Percentiles rank a stretch among this genome's conserved stretches.
Evolutionary conservation across 2,888 invertebrate species (phyloP).

Genomic region (Nymphalis urticae): DNA sequence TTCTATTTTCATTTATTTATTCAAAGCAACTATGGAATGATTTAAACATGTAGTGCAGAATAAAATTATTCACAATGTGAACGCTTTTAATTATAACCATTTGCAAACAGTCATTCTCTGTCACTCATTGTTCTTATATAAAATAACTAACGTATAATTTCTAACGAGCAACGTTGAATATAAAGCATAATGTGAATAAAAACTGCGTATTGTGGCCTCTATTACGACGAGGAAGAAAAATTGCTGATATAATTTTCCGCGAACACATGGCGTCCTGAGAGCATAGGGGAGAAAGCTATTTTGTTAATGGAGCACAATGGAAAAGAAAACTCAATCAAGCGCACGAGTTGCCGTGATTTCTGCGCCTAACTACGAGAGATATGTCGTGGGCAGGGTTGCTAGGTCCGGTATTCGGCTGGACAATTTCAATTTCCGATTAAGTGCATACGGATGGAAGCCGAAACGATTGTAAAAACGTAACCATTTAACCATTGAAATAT

Average conservation of each 20-base stretch:
- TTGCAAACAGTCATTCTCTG: constrained; percentile 17
- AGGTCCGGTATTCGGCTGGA: not conserved
- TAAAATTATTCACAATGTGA: constrained; percentile 5
- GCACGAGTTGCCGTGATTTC: constrained; percentile 76
- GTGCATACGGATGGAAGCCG: not conserved
- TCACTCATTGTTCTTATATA: constrained; percentile 22
- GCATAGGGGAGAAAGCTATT: constrained; percentile 71
- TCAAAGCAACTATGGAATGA: constrained; percentile 15
- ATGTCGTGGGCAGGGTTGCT: constrained; percentile 58
- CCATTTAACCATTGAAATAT: no score
- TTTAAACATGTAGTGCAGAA: not conserved
- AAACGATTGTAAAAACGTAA: no score
- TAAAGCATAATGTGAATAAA: constrained; percentile 22
- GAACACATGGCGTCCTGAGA: constrained; percentile 68
- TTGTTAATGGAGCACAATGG: constrained; percentile 77
- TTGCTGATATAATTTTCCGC: constrained; percentile 70
- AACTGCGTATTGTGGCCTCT: constrained; percentile 27
- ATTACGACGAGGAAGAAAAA: constrained; percentile 56
- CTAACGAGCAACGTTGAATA: constrained; percentile 20
- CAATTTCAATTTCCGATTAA: not conserved
- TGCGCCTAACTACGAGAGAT: constrained; percentile 77
- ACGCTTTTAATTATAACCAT: constrained; percentile 23
- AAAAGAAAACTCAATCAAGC: constrained; percentile 79
- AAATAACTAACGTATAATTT: constrained; percentile 26
- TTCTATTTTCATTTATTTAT: not conserved